A percentile compares a stretch with the other conserved stretches of the same genome.
These are phyloP conservation scores for Otocyon megalotis DNA, from an alignment of 2,113 vertebrate species.

Conservation along the genomic window DNA sequence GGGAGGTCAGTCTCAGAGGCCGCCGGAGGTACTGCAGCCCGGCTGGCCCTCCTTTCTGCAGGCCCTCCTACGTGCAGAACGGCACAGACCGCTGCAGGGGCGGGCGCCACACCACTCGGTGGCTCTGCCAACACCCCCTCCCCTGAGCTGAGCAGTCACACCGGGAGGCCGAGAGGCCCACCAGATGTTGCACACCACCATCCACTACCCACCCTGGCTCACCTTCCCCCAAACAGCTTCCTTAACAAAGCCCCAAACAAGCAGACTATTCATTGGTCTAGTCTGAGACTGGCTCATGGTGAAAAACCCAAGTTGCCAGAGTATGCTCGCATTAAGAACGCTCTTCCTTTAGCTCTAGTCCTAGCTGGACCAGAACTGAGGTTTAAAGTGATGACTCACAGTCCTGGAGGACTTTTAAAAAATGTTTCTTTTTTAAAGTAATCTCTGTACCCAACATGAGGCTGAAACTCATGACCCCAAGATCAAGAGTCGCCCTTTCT, in stretches of 20 bases:
- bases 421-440: not conserved
- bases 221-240: not conserved
- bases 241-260: constrained; percentile 26
- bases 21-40: constrained; percentile 75
- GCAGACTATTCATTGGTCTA: not conserved
- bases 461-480: not conserved
- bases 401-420: not conserved
- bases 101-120: not conserved
- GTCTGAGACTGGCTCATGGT: not conserved
- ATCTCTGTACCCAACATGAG: not conserved
- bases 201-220: not conserved
- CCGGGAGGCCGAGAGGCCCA: not conserved
- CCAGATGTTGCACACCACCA: not conserved
- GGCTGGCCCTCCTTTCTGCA: constrained; percentile 81
- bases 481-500: not conserved
- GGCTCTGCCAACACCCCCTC: not conserved
- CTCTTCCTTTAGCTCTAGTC: not conserved
- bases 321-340: not conserved
- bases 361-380: not conserved
- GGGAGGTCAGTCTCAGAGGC: constrained; percentile 24
- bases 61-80: constrained; percentile 81
- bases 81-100: constrained; percentile 70
- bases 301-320: not conserved
- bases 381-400: not conserved
- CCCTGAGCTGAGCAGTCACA: not conserved